phyloP scores from a whole-genome alignment of 2,113 vertebrate species.

The Ciconia boyciana region DNA sequence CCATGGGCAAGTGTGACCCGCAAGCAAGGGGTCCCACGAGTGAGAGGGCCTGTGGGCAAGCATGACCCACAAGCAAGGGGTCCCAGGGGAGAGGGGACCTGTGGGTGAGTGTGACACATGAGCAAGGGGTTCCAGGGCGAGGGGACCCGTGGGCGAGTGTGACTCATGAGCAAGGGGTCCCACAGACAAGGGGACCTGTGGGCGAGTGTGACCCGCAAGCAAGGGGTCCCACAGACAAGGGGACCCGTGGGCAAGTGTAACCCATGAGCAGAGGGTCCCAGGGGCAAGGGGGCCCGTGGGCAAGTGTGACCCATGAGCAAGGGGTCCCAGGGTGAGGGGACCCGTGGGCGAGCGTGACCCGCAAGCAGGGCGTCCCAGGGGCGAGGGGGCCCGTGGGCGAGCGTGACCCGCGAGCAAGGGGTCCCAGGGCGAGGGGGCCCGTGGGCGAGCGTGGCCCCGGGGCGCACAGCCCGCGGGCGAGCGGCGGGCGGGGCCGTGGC shows the following conservation, averaged over 20 bases:
- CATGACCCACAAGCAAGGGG: accelerated
- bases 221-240: neutral
- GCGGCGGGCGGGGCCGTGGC: too few relatives aligned
- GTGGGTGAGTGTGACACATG: too few relatives aligned
- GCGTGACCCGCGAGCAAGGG: too few relatives aligned
- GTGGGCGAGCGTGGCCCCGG: too few relatives aligned
- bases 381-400: too few relatives aligned
- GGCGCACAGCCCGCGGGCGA: too few relatives aligned
- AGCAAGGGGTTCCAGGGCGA: neutral
- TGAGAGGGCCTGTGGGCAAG: accelerated
- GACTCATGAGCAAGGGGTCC: neutral
- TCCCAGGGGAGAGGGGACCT: neutral
- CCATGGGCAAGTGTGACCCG: too few relatives aligned
- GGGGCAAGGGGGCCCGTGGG: accelerated
- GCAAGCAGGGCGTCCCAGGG: too few relatives aligned
- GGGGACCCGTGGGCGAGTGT: neutral
- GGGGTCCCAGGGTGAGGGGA: too few relatives aligned
- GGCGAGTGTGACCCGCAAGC: neutral
- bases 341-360: too few relatives aligned
- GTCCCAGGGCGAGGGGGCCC: too few relatives aligned
- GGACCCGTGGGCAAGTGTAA: neutral
- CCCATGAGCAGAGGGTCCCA: neutral
- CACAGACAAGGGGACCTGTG: accelerated
- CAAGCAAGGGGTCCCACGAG: too few relatives aligned
- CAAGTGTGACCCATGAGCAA: neutral